Evolutionary conservation across 2,113 vertebrate species (phyloP).

Genomic region (Carassius carassius): DNA sequence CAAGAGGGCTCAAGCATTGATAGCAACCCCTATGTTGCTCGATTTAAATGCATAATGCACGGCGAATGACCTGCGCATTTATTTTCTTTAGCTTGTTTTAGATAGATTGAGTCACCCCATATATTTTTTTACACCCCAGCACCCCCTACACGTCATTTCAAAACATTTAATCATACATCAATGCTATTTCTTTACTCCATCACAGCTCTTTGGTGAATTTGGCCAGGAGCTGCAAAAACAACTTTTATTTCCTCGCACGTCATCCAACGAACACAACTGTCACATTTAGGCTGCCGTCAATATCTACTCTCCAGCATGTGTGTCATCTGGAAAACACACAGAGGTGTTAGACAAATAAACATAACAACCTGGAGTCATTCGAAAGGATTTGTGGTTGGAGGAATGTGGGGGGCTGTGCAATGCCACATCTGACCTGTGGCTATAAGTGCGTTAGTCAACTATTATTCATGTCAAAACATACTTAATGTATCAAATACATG

Average conservation of each 20-base stretch:
- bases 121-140: constrained; percentile 60
- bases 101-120: neutral
- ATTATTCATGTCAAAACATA: constrained; percentile 54
- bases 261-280: constrained; percentile 40
- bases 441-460: constrained; percentile 44
- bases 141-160: constrained; percentile 6
- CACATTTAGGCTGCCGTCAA: constrained; percentile 43
- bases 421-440: constrained; percentile 43
- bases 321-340: constrained; percentile 41
- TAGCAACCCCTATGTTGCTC: constrained; percentile 74
- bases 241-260: constrained; percentile 37
- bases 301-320: neutral
- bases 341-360: constrained; percentile 52
- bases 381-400: constrained; percentile 41
- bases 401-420: constrained; percentile 13
- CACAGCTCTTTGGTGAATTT: constrained; percentile 31
- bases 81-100: constrained; percentile 44
- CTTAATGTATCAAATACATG: constrained; percentile 75
- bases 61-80: constrained; percentile 52
- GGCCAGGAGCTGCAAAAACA: constrained; percentile 10
- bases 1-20: constrained; percentile 76
- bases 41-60: constrained; percentile 49
- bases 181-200: constrained; percentile 30
- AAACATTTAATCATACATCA: constrained; percentile 48
- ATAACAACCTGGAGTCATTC: constrained; percentile 53